phyloP scores from a whole-genome alignment of 2,888 invertebrate genomes.

The Caenorhabditis angaria region DNA sequence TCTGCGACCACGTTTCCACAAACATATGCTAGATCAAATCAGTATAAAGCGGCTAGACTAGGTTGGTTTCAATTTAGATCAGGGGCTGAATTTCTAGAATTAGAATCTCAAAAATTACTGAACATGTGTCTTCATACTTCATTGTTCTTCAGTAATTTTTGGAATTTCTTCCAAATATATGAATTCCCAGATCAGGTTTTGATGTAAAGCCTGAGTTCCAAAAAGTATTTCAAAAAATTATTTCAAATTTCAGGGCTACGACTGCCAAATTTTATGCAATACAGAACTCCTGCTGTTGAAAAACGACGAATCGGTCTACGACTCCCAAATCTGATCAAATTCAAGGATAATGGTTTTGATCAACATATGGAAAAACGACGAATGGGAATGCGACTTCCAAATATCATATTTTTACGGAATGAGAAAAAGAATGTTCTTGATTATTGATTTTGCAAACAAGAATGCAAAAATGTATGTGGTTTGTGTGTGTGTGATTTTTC shows the following conservation, averaged over 20 bases:
- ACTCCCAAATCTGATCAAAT: constrained; percentile 45
- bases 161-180: too few relatives aligned
- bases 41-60: constrained; percentile 19
- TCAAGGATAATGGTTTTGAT: constrained; percentile 30
- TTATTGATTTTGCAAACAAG: constrained; percentile 15
- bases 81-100: not conserved
- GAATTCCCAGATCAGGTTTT: too few relatives aligned
- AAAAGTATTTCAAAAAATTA: not conserved
- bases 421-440: constrained; percentile 41
- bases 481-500: constrained; percentile 6
- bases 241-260: constrained; percentile 27
- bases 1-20: not conserved
- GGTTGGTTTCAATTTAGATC: constrained; percentile 9
- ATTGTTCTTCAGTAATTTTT: not conserved
- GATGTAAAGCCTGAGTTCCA: too few relatives aligned
- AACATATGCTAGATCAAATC: not conserved
- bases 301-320: constrained; percentile 45
- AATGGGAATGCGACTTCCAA: constrained; percentile 46
- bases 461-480: not conserved
- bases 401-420: constrained; percentile 42
- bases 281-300: constrained; percentile 17
- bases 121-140: too few relatives aligned
- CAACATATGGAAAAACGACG: constrained; percentile 40
- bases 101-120: too few relatives aligned
- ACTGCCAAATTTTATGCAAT: constrained; percentile 32